Base-by-base conservation (phyloP, 2,797 vertebrate species). In the Falco peregrinus region DNA sequence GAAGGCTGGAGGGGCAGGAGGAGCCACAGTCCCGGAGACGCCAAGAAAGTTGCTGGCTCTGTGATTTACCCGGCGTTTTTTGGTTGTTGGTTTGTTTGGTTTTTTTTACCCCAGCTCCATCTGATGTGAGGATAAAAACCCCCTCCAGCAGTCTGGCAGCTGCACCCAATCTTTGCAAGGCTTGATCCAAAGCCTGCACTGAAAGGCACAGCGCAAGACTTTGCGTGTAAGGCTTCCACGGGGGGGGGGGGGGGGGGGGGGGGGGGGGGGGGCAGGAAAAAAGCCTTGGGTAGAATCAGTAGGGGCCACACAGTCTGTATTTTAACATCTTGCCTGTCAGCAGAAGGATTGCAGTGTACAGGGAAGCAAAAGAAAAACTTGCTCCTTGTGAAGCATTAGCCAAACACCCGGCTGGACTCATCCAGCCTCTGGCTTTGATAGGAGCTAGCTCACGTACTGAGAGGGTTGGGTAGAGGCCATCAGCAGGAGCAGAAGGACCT, bases 41-140 rank as follows among this genome's bases (percentile, higher is more conserved):
- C 94, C 71, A 82, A 96, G 86, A 96, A 97, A 95, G 89, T 86
- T 94, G 89, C 84, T 96, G 68, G 89, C 68, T 94, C 71, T 92
- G 85, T 88, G 93, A 93, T 92, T 93, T 95, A 56, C 69, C 22
- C 28, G 41, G 41, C 11, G 37, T 39, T 11, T 39, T 39, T 39
- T 11, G 41, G 41, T 17, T 8, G 16, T 18, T 69, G 84, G 50
- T 69, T 50, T 68, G 73, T 26, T n/a, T 63, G 63, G 20, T 74
- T 61, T 50, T 35, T 69, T 65, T 69, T 73, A 2, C 64, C 76
- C 54, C 21, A 5, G 78, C 78, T 95, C 48, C n/a, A 93, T 93
- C 76, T 93, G 93, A 93, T 95, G 76, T 33, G 50, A 87, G 70
- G 67, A 78, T 85, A n/a, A 59, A 94, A 93, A 94, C 29, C 6